phyloP scores from a whole-genome alignment of 1,140 invertebrate species.

The Metaphire vulgaris region DNA sequence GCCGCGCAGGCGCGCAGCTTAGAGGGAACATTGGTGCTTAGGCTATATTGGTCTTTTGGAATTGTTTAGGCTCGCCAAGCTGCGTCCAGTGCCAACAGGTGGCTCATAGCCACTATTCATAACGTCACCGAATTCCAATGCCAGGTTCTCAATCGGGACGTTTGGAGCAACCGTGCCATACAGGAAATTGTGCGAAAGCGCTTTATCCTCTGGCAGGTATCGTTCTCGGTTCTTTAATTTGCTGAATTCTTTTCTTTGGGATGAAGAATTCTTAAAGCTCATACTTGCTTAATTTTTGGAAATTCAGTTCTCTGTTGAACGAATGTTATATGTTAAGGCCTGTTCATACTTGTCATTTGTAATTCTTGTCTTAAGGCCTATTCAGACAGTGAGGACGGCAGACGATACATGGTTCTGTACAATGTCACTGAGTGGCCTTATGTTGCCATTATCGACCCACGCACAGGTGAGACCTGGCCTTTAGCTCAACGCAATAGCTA shows the following conservation, averaged over 20 bases:
- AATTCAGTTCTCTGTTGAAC: neutral
- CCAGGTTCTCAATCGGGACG: conserved; percentile 69
- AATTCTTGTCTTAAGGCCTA: conserved; percentile 64
- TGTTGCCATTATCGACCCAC: conserved; percentile 67
- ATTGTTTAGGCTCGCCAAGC: conserved; percentile 60
- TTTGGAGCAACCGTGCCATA: conserved; percentile 66
- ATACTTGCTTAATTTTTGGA: neutral
- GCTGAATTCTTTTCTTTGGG: neutral
- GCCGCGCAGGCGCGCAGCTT: no score
- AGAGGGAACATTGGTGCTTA: no score
- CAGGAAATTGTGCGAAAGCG: conserved; percentile 63
- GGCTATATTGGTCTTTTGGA: no score
- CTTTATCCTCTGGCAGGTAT: conserved; percentile 74
- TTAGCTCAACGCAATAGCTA: no score
- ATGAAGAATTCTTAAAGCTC: neutral
- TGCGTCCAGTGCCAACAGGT: conserved; percentile 60
- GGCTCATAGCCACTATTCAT: conserved; percentile 73
- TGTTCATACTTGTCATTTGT: no score
- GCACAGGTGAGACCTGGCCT: conserved; percentile 59
- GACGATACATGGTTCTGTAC: conserved; percentile 66
- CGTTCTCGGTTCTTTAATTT: conserved; percentile 20
- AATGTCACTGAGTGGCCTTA: conserved; percentile 64
- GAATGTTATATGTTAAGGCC: neutral
- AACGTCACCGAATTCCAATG: conserved; percentile 67
- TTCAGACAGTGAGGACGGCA: conserved; percentile 63